Percentiles rank a stretch among this genome's conserved stretches.
Conservation (phyloP, 2,888 invertebrate genomes). For the Furcula furcula region DNA sequence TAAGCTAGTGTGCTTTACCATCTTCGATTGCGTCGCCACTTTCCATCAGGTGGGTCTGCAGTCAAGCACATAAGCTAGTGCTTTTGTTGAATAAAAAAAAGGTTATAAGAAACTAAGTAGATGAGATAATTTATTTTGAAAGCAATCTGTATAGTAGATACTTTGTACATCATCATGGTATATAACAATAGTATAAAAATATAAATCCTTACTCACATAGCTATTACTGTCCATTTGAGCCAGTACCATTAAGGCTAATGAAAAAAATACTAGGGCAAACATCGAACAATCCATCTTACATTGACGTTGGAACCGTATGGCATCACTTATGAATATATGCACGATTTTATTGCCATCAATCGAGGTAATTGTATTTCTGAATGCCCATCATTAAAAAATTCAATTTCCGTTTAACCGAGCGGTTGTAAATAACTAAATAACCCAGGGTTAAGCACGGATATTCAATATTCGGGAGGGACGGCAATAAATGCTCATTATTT, state of each 20-base stretch:
- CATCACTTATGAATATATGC: conserved; percentile 12
- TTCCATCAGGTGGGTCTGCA: too few relatives aligned
- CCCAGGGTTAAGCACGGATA: conserved; percentile 23
- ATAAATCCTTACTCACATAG: conserved; percentile 56
- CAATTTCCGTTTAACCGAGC: conserved; percentile 46
- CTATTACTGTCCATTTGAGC: conserved; percentile 37
- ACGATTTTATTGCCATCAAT: conserved; percentile 6
- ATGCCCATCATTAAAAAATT: conserved; percentile 37
- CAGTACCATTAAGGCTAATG: conserved; percentile 23
- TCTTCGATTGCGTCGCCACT: too few relatives aligned
- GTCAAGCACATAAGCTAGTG: too few relatives aligned
- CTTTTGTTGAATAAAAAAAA: too few relatives aligned
- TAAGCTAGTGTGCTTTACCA: too few relatives aligned
- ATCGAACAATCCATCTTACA: conserved; percentile 4
- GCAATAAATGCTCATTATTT: conserved; percentile 24
- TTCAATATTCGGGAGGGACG: conserved; percentile 27
- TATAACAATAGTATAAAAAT: too few relatives aligned
- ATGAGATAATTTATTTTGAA: too few relatives aligned
- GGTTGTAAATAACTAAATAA: conserved; percentile 32
- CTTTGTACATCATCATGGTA: too few relatives aligned
- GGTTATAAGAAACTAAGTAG: too few relatives aligned
- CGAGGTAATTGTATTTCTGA: conserved; percentile 14
- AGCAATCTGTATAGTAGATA: too few relatives aligned
- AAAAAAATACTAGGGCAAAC: conserved; percentile 26
- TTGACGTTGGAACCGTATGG: conserved; percentile 3